Percentiles rank a stretch among this genome's conserved stretches.
These are phyloP conservation scores for Drosophila subsilvestris DNA, from an alignment of 2,888 invertebrate species.

Conservation along the genomic window DNA sequence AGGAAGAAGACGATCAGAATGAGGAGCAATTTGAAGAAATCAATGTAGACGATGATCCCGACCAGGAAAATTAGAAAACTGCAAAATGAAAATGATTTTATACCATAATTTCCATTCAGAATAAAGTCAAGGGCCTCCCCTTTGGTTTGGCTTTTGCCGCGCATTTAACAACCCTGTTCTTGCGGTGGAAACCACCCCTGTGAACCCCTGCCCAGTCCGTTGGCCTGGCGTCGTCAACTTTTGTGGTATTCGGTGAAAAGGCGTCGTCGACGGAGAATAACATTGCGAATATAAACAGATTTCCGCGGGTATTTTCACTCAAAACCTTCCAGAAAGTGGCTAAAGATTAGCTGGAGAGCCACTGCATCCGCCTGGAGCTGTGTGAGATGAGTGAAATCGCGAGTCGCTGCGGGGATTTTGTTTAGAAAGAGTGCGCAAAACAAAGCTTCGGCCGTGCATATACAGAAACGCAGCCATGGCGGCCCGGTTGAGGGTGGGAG, in stretches of 20 bases:
- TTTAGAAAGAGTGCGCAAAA: slow-evolving; percentile 14
- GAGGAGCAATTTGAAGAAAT: background rate
- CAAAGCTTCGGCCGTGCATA: slow-evolving; percentile 19
- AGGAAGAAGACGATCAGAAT: slow-evolving; percentile 15
- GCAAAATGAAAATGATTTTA: slow-evolving; percentile 10
- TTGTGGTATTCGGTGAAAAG: slow-evolving; percentile 73
- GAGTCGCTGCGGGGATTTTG: background rate
- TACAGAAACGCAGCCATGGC: slow-evolving; percentile 59
- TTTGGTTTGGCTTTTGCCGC: slow-evolving; percentile 41
- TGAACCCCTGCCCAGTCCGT: slow-evolving; percentile 34
- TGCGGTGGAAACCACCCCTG: slow-evolving; percentile 72
- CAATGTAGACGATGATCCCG: slow-evolving; percentile 20
- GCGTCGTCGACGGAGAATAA: slow-evolving; percentile 68
- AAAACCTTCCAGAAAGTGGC: background rate
- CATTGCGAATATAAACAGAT: slow-evolving; percentile 34
- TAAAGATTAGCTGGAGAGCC: background rate
- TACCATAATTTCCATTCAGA: slow-evolving; percentile 33
- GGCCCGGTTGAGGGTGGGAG: slow-evolving; percentile 39
- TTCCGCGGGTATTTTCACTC: background rate
- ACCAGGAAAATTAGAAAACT: slow-evolving; percentile 12
- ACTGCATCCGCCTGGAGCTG: background rate
- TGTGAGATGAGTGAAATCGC: slow-evolving; percentile 28
- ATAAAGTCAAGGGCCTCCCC: slow-evolving; percentile 41
- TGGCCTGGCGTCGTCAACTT: slow-evolving; percentile 48
- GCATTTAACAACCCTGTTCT: slow-evolving; percentile 71